A percentile compares a stretch with the other conserved stretches of the same genome.
Evolutionary conservation across 2,888 invertebrate species (phyloP).

Genomic region (Pristionchus arcanus): DNA sequence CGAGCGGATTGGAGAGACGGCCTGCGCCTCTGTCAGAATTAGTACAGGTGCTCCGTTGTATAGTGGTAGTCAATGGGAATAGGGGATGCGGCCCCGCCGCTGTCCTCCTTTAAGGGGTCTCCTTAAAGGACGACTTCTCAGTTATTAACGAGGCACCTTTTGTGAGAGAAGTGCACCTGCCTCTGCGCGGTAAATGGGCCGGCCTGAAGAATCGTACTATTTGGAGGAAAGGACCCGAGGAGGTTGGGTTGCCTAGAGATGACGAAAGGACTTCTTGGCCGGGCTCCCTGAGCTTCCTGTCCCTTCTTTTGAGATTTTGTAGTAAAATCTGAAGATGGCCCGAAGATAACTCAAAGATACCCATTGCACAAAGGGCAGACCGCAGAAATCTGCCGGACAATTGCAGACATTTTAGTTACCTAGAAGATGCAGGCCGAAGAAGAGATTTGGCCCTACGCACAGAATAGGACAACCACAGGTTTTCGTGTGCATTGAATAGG

Average conservation of each 20-base stretch:
- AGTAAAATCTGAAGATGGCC: too few species aligned
- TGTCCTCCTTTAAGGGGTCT: neutral
- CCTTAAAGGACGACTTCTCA: neutral
- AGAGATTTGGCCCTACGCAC: too few species aligned
- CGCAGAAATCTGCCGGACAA: too few species aligned
- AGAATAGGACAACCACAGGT: too few species aligned
- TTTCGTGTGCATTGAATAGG: too few species aligned
- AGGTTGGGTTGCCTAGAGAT: conserved; percentile 45
- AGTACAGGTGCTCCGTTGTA: conserved; percentile 33
- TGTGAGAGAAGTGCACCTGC: conserved; percentile 22
- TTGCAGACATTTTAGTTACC: too few species aligned
- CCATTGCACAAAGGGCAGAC: too few species aligned
- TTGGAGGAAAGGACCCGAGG: neutral
- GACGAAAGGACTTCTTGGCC: neutral
- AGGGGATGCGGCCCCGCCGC: neutral
- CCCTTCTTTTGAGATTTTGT: neutral
- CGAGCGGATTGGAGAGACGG: neutral
- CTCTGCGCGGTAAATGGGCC: neutral
- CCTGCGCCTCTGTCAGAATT: neutral
- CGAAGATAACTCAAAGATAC: too few species aligned
- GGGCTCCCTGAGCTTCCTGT: neutral
- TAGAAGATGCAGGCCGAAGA: too few species aligned
- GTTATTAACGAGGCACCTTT: conserved; percentile 35
- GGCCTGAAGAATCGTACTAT: neutral
- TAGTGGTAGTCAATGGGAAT: neutral